Evolutionary conservation across 2,113 vertebrate genomes (phyloP).

Genomic region (Corythaixoides concolor): DNA sequence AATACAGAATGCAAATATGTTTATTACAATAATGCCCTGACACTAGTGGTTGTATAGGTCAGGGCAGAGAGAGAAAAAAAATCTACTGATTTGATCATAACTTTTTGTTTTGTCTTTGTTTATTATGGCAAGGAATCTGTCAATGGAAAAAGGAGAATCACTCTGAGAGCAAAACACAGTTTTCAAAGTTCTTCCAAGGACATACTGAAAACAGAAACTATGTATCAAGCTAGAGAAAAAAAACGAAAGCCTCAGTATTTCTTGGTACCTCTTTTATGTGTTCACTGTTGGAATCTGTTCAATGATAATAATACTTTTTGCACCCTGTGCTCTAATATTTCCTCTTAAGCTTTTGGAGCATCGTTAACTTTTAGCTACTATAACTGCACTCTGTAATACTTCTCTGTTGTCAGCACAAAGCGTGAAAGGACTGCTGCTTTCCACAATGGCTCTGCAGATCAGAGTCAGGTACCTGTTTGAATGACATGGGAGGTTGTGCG

Average conservation of each 20-base stretch:
- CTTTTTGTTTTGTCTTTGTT: neutral
- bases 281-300: neutral
- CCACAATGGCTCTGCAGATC: neutral
- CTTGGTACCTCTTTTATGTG: neutral
- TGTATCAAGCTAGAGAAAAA: neutral
- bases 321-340: neutral
- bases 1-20: neutral
- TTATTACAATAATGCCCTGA: neutral
- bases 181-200: neutral
- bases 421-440: neutral
- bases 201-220: neutral
- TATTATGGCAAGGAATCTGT: neutral
- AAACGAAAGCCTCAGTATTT: neutral
- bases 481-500: neutral
- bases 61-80: neutral
- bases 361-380: neutral
- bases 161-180: neutral
- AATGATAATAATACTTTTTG: neutral
- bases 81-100: neutral
- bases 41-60: neutral
- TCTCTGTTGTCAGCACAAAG: rapidly evolving
- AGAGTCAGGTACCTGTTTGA: rapidly evolving
- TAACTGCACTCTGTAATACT: neutral
- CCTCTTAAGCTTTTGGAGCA: neutral
- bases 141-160: neutral